Base-by-base conservation (phyloP, 2,797 vertebrate species). In the Channallabes apus region DNA sequence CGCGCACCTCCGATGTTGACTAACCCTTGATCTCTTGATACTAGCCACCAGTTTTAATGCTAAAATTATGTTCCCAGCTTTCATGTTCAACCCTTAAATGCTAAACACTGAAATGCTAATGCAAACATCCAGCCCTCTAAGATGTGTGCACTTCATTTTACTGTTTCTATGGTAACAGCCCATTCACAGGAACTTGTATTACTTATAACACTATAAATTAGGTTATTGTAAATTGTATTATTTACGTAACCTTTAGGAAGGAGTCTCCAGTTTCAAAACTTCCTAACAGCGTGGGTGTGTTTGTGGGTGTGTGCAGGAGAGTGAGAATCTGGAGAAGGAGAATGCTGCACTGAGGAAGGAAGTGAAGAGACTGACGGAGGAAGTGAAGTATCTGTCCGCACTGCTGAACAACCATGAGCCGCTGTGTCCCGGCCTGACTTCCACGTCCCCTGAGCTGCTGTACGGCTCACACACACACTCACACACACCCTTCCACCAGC, bases 261-360 rank as follows among this genome's bases (percentile, higher is more conserved):
- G 29, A 61, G 29, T 61, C 75, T 78, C 20, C 32, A 77, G 54
- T 35, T 18, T 35, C 29, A 58, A 6, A 0, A 14, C 22, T n/a
- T n/a, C 46, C 32, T 65, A 29, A 65, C 29, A 35, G 15, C 56
- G 73, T 46, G 77, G 27, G 78, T 65, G 80, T 82, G 80, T 81
- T 65, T 41, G 5, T 87, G 20, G 6, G 24, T 88, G 62, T 90
- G 59, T 90, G 81, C 93, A 99, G 98, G 98, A 99, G 91, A 99
- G 97, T 0, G 98, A 99, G 90, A 96, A 96, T 91, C 91, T 99
- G 92, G 98, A 99, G 94, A 97, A 97, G 86, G 96, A 97, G 88
- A 99, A 99, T 0, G 95, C 96, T 0, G 97, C 97, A 12, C 94
- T 99, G 88, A 96, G 96, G 89, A 96, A 97, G 89, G 98, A 99